Conservation (phyloP, 2,888 invertebrate genomes). For the Athalia cordata region DNA sequence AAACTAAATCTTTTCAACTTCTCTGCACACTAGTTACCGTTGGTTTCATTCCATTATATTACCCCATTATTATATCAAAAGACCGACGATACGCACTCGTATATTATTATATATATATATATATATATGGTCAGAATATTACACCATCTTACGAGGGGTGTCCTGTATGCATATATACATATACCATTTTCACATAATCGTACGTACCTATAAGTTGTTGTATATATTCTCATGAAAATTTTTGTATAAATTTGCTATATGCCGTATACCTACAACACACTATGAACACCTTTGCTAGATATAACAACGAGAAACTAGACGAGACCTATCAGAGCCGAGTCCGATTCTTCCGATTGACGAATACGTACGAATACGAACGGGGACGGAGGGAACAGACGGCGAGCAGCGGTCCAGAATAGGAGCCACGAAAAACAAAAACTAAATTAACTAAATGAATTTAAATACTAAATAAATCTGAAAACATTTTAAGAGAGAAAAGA, state of each 20-base stretch:
- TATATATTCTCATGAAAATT: neutral
- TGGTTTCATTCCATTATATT: neutral
- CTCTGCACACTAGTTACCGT: neutral
- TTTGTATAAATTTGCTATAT: neutral
- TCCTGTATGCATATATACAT: too few relatives aligned
- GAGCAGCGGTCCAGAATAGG: slow-evolving; percentile 42
- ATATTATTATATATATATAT: neutral
- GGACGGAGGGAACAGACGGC: slow-evolving; percentile 38
- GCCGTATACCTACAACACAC: neutral
- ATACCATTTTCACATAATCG: too few relatives aligned
- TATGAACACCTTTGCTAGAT: slow-evolving; percentile 22
- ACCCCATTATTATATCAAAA: neutral
- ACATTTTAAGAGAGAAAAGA: slow-evolving; percentile 4
- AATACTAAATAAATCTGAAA: neutral
- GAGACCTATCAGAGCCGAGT: slow-evolving; percentile 42
- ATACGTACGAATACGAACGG: slow-evolving; percentile 42
- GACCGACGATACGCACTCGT: neutral
- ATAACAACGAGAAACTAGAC: slow-evolving; percentile 41
- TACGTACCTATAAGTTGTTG: neutral
- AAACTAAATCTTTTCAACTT: neutral
- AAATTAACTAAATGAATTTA: neutral
- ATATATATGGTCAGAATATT: neutral
- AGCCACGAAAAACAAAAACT: slow-evolving; percentile 19
- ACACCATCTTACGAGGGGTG: neutral
- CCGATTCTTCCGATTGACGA: slow-evolving; percentile 41